These are phyloP conservation scores for Phataginus tetradactyla DNA, from an alignment of 2,797 vertebrate species.

Conservation along the genomic window DNA sequence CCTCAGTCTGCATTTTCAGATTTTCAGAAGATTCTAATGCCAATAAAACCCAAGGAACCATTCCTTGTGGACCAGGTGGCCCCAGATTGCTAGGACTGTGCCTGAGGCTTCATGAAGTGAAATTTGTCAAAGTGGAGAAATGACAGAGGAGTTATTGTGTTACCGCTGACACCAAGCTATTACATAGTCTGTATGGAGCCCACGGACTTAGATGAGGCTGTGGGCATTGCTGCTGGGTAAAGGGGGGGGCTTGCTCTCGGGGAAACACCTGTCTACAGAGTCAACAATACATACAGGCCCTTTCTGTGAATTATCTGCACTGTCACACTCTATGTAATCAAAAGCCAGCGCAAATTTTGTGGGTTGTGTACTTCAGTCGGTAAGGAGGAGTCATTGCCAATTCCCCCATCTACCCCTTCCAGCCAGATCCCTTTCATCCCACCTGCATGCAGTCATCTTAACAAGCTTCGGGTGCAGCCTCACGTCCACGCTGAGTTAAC, in stretches of 20 bases:
- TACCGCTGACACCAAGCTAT: neutral
- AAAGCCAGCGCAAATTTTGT: neutral
- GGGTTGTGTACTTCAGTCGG: neutral
- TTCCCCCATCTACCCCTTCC: too few species aligned
- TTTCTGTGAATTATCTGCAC: neutral
- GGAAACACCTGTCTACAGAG: neutral
- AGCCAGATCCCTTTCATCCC: neutral
- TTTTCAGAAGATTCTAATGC: neutral
- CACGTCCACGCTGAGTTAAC: neutral
- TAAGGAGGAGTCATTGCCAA: neutral
- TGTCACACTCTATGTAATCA: neutral
- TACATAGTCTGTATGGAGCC: fast-evolving
- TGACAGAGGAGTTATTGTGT: neutral
- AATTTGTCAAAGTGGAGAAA: neutral
- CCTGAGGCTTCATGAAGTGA: neutral
- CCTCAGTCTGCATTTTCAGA: neutral
- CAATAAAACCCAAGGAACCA: neutral
- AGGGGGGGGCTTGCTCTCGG: neutral
- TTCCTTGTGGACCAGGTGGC: neutral
- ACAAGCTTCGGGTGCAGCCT: neutral
- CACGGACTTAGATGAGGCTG: neutral
- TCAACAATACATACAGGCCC: neutral
- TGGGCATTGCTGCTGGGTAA: neutral
- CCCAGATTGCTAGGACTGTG: neutral
- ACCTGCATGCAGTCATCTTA: neutral